Evolutionary conservation across 2,797 vertebrate genomes (phyloP), one percentile per base, ranked within the genome.

Genomic region (Acanthurus leucopareius): DNA sequence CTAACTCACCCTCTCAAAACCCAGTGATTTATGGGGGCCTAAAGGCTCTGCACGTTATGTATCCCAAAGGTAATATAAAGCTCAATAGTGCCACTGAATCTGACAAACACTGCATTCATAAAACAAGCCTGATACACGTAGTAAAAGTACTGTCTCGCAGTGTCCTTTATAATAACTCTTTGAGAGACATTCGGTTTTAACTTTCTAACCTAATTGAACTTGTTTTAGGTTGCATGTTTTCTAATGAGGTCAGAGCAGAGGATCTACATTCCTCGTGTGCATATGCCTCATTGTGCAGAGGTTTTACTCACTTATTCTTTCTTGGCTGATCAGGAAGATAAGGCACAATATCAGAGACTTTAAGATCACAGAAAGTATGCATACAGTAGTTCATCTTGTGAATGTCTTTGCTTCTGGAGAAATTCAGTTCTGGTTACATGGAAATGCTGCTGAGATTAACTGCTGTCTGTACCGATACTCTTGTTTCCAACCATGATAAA

Each of bases 211-310:
- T 76, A 77, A 82, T 77, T 54, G 28, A 79, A 74, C 81, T 53
- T 63, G 66, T 78, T 61, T 65, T 10, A 42, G 11, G 40, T 42
- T 42, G 17, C 71, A 19, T 69, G 69, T 71, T 83, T 82, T 69
- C 83, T 88, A 89, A 92, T 86, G 85, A 91, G 88, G 81, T 79
- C 83, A 76, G 67, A 60, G 79, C 16, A 2, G 86, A 79, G 79
- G 86, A 85, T 88, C 86, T 72, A 69, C 90, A 94, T 95, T 96
- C 93, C 92, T 91, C 0, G 14, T 93, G 92, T 93, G 92, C 91
- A 93, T 86, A 84, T 86, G 91, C 85, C 53, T 89, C 87, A 85
- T 65, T 92, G 90, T 89, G 80, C 90, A 86, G 65, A 84, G 63
- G 77, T 61, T 85, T 93, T 64, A 69, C 84, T 70, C 67, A 70